These are phyloP conservation scores for Caenorhabditis sulstoni DNA, from an alignment of 2,888 invertebrate genomes.

Conservation along the genomic window DNA sequence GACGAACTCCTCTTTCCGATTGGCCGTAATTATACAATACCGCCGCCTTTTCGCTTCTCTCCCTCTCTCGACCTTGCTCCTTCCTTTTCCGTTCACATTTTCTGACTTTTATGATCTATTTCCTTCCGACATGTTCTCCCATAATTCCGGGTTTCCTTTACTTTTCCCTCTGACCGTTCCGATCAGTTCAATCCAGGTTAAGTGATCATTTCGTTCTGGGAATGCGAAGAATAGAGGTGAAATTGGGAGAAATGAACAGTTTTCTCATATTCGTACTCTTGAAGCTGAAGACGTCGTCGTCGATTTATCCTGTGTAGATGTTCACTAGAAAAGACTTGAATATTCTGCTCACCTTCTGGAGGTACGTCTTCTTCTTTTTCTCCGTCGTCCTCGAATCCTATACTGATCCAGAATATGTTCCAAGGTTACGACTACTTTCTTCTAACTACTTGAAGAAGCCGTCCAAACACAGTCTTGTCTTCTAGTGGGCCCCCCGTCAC, in stretches of 20 bases:
- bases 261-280: not conserved
- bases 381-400: slow-evolving; percentile 2
- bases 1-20: slow-evolving; percentile 23
- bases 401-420: not conserved
- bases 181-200: slow-evolving; percentile 37
- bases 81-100: slow-evolving; percentile 11
- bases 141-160: slow-evolving; percentile 10
- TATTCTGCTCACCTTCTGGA: slow-evolving; percentile 31
- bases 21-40: slow-evolving; percentile 43
- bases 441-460: slow-evolving; percentile 36
- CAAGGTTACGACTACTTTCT: slow-evolving; percentile 34
- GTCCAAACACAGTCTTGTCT: slow-evolving; percentile 14
- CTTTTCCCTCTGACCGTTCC: slow-evolving; percentile 17
- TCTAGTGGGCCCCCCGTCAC: slow-evolving; percentile 3
- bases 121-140: slow-evolving; percentile 2
- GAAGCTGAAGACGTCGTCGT: not conserved
- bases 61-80: slow-evolving; percentile 17
- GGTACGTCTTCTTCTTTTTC: slow-evolving; percentile 18
- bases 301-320: slow-evolving; percentile 5
- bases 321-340: slow-evolving; percentile 17
- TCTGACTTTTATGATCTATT: slow-evolving; percentile 16
- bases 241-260: not conserved
- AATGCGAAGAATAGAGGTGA: not conserved
- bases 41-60: slow-evolving; percentile 5
- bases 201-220: slow-evolving; percentile 22